phyloP scores from a whole-genome alignment of 30 jellyfish, hydroid and myxozoan genomes.

The Chironex yamaguchii region DNA sequence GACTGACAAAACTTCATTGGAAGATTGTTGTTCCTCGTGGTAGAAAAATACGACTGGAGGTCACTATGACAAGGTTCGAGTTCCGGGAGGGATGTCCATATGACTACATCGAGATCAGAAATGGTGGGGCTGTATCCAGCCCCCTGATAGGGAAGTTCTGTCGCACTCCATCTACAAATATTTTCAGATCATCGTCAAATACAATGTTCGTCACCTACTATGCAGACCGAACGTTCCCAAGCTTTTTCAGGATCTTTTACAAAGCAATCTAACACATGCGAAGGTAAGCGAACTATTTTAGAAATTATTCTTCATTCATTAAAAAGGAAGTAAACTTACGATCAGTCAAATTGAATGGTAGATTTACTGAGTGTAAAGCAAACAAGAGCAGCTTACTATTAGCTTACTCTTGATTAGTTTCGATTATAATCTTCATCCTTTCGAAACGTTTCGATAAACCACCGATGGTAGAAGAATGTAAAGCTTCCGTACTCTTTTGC shows the following conservation, averaged over 20 bases:
- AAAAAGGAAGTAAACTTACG: too few species aligned
- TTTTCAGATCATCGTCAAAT: not conserved
- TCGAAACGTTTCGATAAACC: too few species aligned
- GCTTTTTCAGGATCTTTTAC: not conserved
- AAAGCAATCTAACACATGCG: not conserved
- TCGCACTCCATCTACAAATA: not conserved
- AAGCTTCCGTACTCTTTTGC: too few species aligned
- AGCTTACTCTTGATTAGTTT: too few species aligned
- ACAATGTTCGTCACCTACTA: not conserved
- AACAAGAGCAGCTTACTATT: too few species aligned
- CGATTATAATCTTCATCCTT: too few species aligned
- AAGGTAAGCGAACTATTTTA: too few species aligned
- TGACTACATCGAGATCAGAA: conserved; percentile 13
- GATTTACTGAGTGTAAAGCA: too few species aligned
- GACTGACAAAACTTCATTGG: too few species aligned
- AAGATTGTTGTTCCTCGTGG: not conserved
- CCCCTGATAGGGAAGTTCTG: not conserved
- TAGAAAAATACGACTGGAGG: conserved; percentile 2
- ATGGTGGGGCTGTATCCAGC: not conserved
- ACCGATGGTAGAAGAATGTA: too few species aligned
- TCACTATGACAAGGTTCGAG: not conserved
- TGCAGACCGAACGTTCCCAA: not conserved
- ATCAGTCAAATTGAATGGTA: too few species aligned
- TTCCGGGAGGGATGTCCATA: conserved; percentile 13
- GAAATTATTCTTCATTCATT: too few species aligned